A percentile compares a stretch with the other conserved stretches of the same genome.
Conservation (phyloP, 2,113 vertebrate genomes). For the Melanerpes formicivorus region DNA sequence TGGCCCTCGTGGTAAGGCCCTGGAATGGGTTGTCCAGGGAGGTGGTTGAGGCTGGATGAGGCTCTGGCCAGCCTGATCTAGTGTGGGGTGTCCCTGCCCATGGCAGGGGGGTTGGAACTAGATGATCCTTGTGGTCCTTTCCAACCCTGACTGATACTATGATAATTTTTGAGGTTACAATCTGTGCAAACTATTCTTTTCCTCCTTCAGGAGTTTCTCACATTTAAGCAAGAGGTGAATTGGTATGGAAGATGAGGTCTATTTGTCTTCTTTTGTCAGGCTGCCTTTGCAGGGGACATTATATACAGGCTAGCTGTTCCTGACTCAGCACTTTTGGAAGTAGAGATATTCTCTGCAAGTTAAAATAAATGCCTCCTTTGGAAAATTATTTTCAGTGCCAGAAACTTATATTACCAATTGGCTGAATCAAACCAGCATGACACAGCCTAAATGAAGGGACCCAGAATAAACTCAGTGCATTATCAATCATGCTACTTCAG, state of each 20-base stretch:
- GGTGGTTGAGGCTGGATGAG: too few relatives aligned
- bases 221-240: neutral
- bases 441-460: neutral
- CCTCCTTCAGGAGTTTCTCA: neutral
- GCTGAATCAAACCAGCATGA: neutral
- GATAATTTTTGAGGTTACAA: neutral
- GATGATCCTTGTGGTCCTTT: too few relatives aligned
- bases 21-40: too few relatives aligned
- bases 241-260: neutral
- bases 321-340: neutral
- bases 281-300: neutral
- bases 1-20: too few relatives aligned
- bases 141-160: too few relatives aligned
- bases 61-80: too few relatives aligned
- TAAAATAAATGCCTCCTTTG: neutral
- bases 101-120: too few relatives aligned
- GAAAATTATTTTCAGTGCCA: neutral
- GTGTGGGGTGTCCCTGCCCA: too few relatives aligned
- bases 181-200: neutral
- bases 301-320: neutral
- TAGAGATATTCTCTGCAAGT: neutral
- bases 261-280: neutral
- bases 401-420: neutral
- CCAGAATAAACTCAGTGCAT: neutral
- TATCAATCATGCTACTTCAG: neutral